Conservation (phyloP, 2,797 vertebrate genomes). For the Ataeniobius toweri region DNA sequence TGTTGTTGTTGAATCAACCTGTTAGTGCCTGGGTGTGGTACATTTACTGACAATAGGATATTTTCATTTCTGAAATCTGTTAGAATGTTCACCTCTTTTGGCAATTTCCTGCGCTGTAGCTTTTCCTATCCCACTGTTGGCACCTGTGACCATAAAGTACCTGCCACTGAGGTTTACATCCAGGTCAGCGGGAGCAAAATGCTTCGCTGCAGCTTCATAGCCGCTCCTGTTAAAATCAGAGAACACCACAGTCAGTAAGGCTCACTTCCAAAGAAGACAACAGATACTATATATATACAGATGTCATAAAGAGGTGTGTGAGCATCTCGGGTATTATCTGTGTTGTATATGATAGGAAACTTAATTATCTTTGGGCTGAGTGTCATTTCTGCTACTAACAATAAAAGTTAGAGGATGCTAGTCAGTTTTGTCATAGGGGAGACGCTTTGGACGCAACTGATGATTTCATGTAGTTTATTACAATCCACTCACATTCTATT, state of each 20-base stretch:
- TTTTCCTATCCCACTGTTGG: constrained; percentile 87
- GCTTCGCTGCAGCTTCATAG: constrained; percentile 82
- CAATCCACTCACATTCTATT: neutral
- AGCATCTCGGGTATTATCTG: neutral
- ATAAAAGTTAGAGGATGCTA: neutral
- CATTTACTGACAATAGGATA: neutral
- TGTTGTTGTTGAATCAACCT: neutral
- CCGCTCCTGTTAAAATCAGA: constrained; percentile 70
- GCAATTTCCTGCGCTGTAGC: constrained; percentile 80
- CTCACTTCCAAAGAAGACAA: neutral
- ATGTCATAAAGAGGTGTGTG: neutral
- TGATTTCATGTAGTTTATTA: too few species aligned
- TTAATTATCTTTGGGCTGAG: neutral
- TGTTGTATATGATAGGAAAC: neutral
- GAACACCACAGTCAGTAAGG: neutral
- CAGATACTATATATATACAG: neutral
- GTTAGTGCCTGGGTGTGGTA: neutral
- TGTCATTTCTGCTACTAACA: neutral
- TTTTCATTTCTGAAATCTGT: neutral
- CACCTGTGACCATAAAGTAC: constrained; percentile 82
- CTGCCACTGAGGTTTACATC: constrained; percentile 80
- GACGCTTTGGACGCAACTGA: too few species aligned
- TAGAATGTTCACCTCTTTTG: constrained; percentile 73
- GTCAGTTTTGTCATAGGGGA: neutral
- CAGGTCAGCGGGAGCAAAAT: constrained; percentile 78